phyloP scores from a whole-genome alignment of 2,797 vertebrate species.

The Acrossocheilus fasciatus region DNA sequence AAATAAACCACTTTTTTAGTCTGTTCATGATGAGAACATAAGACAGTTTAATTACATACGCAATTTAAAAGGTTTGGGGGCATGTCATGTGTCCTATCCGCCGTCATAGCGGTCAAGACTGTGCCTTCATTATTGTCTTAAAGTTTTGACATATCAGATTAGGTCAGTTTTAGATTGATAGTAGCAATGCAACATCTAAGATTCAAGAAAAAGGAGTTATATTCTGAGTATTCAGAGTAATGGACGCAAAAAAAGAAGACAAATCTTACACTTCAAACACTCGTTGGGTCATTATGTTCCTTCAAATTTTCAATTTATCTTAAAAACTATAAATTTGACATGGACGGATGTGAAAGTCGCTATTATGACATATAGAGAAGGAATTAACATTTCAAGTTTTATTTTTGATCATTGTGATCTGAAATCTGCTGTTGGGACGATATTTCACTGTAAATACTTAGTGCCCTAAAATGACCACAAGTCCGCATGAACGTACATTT shows the following conservation, averaged over 20 bases:
- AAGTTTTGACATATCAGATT: slow-evolving; percentile 13
- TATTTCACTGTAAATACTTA: slow-evolving; percentile 2
- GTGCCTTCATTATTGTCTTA: slow-evolving; percentile 18
- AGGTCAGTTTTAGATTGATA: slow-evolving; percentile 30
- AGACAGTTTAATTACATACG: slow-evolving; percentile 71
- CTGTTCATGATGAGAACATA: slow-evolving; percentile 61
- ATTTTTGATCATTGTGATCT: slow-evolving; percentile 5
- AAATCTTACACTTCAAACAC: background rate
- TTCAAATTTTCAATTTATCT: slow-evolving; percentile 18
- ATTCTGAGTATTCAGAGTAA: slow-evolving; percentile 28
- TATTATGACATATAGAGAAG: slow-evolving; percentile 8
- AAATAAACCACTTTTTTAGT: slow-evolving; percentile 85
- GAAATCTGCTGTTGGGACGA: background rate
- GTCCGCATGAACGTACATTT: slow-evolving; percentile 18
- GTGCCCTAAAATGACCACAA: slow-evolving; percentile 27
- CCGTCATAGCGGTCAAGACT: slow-evolving; percentile 2
- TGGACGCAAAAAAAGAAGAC: slow-evolving; percentile 1
- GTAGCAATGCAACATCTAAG: slow-evolving; percentile 20
- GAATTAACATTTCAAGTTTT: slow-evolving; percentile 29
- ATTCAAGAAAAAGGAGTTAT: slow-evolving; percentile 30
- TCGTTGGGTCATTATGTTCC: slow-evolving; percentile 13
- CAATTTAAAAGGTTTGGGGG: slow-evolving; percentile 51
- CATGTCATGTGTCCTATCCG: slow-evolving; percentile 5
- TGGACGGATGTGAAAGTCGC: background rate
- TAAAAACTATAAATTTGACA: slow-evolving; percentile 22